Evolutionary conservation across 2,888 invertebrate genomes (phyloP), one percentile per base, ranked within the genome.

Genomic region (Andrena haemorrhoa): DNA sequence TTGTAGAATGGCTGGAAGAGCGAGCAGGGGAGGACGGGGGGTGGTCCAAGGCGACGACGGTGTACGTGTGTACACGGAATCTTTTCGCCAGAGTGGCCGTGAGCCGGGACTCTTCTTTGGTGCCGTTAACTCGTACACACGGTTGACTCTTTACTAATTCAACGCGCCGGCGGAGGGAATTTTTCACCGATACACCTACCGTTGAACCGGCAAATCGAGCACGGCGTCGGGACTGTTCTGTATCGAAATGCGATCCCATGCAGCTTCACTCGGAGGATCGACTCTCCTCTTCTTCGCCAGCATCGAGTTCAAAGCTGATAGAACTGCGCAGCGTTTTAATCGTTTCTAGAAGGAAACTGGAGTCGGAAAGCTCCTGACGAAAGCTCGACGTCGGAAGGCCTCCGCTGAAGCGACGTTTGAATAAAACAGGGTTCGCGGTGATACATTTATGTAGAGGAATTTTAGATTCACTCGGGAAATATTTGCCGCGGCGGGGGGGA

Each of bases 141-240:
- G 82, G 73, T 76, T 76, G 71, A 76, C 81, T 90, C 86, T 86
- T 92, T 91, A 90, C 90, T 92, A 91, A 92, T 92, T 92, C 91
- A 91, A 83, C 85, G 89, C 84, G 82, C 83, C 85, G 75, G 84
- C 87, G 79, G 87, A 86, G 85, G 86, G 85, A 87, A 91, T 90
- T 90, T 91, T 89, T 90, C 90, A 80, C 65, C 83, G 80, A 80
- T 73, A 68, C 12, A 49, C 8, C 16, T 3, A 4, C 53, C 41
- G 64, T 65, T 47, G 64, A 70, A 20, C 47, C 47, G 61, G 20
- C 12, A 26, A 26, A 26, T 56, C 56, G 56, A 26, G 56, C n/a
- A 31, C 12, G 47, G 41, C 8, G 20, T 2, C 53, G 53, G 53
- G 20, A 53, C n/a, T 20, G 20, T 51, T 51, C 20, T 16, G 7